phyloP scores from a whole-genome alignment of 2,888 invertebrate species.

The Cryptocephalus primarius region DNA sequence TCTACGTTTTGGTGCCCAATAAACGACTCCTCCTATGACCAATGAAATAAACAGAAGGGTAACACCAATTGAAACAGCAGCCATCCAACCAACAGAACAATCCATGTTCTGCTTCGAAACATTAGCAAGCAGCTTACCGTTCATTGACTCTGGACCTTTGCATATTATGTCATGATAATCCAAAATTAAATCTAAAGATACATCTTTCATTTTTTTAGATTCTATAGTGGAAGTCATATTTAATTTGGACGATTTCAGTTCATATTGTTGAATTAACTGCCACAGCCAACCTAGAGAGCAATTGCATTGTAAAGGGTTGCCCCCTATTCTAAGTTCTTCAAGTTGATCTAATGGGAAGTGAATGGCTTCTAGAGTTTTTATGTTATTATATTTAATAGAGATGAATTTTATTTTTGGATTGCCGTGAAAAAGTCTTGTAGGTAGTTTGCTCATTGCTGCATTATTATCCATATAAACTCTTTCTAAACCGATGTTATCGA shows the following conservation, averaged over 20 bases:
- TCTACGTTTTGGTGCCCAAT: slow-evolving; percentile 27
- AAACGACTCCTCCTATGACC: slow-evolving; percentile 27
- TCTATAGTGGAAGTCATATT: slow-evolving; percentile 1
- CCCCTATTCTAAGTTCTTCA: slow-evolving; percentile 61
- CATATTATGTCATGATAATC: slow-evolving; percentile 50
- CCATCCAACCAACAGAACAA: slow-evolving; percentile 51
- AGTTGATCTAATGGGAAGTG: slow-evolving; percentile 76
- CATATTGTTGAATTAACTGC: slow-evolving; percentile 47
- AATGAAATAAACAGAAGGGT: slow-evolving; percentile 26
- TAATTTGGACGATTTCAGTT: slow-evolving; percentile 12
- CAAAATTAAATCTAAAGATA: slow-evolving; percentile 34
- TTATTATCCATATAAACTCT: slow-evolving; percentile 70
- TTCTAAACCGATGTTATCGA: slow-evolving; percentile 75
- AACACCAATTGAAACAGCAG: slow-evolving; percentile 44
- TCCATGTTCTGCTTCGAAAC: slow-evolving; percentile 53
- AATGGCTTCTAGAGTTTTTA: slow-evolving; percentile 65
- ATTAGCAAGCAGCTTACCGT: slow-evolving; percentile 42
- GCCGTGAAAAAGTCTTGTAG: slow-evolving; percentile 74
- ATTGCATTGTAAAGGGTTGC: slow-evolving; percentile 78
- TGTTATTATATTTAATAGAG: slow-evolving; percentile 64
- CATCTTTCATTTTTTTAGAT: slow-evolving; percentile 23
- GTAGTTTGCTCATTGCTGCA: slow-evolving; percentile 58
- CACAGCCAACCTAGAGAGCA: slow-evolving; percentile 81
- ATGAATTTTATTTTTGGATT: slow-evolving; percentile 68
- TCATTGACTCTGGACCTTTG: slow-evolving; percentile 46